phyloP scores from a whole-genome alignment of 2,888 invertebrate genomes.

The Agriopis marginaria region DNA sequence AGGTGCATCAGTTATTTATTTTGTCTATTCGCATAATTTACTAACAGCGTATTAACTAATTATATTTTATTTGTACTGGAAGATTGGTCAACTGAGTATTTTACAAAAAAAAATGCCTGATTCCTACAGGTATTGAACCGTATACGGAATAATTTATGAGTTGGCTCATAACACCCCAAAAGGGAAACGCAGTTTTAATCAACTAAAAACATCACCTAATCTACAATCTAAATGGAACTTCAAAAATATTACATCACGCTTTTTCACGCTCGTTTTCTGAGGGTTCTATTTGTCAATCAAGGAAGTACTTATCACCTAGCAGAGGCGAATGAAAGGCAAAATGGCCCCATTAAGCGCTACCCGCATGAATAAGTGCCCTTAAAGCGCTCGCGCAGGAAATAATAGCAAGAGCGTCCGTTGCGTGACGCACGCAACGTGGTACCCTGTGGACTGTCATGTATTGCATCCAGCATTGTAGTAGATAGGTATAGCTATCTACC shows the following conservation, averaged over 20 bases:
- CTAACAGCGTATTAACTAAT: no score
- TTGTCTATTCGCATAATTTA: no score
- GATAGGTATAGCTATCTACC: no score
- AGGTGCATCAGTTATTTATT: no score
- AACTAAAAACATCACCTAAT: background rate
- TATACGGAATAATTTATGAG: no score
- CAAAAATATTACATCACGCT: background rate
- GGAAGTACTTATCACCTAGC: background rate
- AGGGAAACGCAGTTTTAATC: background rate
- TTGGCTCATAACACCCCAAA: no score
- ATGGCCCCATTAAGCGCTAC: background rate
- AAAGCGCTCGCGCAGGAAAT: conserved; percentile 2
- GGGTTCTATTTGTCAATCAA: background rate
- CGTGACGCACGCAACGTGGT: conserved; percentile 3
- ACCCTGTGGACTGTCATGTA: background rate
- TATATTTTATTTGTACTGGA: no score
- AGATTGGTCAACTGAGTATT: no score
- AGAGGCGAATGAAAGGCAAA: background rate
- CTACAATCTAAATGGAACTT: background rate
- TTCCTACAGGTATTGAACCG: no score
- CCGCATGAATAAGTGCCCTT: background rate
- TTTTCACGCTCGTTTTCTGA: background rate
- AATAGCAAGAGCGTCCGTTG: background rate
- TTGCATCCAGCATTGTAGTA: background rate
- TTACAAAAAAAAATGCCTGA: no score